Conservation (phyloP, 1,140 invertebrate genomes). For the Platorchestia sp. region DNA sequence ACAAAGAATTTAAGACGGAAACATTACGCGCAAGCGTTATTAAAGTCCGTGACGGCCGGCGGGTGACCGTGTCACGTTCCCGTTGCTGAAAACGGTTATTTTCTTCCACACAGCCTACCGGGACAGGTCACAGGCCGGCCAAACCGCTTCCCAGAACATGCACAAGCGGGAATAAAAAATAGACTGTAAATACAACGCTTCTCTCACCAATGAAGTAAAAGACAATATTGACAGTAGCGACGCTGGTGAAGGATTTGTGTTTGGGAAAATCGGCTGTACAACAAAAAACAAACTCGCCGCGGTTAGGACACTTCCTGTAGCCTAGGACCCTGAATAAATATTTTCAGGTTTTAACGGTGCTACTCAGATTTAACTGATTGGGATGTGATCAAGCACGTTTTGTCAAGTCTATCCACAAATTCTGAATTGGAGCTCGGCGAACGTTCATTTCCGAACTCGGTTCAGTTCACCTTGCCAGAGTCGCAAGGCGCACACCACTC, state of each 20-base stretch:
- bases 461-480: background rate
- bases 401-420: background rate
- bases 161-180: background rate
- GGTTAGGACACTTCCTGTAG: constrained; percentile 1
- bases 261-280: background rate
- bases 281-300: background rate
- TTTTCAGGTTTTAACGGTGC: background rate
- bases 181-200: background rate
- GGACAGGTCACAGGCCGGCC: too few relatives aligned
- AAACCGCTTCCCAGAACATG: background rate
- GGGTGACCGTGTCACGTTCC: background rate
- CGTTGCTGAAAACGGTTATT: background rate
- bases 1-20: background rate
- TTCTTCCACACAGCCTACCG: background rate
- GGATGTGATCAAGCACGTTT: background rate
- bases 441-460: background rate
- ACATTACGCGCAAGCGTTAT: background rate
- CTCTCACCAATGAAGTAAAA: background rate
- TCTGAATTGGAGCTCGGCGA: background rate
- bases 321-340: background rate
- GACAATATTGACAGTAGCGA: background rate
- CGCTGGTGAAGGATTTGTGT: background rate
- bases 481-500: background rate
- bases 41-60: background rate
- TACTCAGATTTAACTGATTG: background rate